These are phyloP conservation scores for Caenorhabditis tropicalis DNA, from an alignment of 1,140 invertebrate species.

Conservation along the genomic window DNA sequence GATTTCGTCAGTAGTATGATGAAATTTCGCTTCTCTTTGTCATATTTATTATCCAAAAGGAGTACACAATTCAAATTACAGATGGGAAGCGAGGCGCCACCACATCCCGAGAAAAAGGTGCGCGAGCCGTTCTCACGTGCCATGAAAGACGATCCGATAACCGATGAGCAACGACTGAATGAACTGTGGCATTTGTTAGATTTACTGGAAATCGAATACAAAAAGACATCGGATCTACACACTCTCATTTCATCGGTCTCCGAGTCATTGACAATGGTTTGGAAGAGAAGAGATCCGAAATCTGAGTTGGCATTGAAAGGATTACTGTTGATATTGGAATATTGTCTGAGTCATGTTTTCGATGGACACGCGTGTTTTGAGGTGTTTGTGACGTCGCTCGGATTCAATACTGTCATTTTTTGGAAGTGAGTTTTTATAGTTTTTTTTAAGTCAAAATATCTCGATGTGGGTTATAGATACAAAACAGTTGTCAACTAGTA, in stretches of 20 bases:
- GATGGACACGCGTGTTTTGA: conserved; percentile 52
- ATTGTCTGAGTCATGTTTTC: conserved; percentile 54
- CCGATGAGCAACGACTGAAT: background rate
- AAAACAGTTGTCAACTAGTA: too few relatives aligned
- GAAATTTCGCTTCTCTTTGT: background rate
- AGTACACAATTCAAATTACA: background rate
- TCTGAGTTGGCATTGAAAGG: conserved; percentile 43
- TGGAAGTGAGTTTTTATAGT: conserved; percentile 58
- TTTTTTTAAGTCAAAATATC: too few relatives aligned
- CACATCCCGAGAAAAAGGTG: background rate
- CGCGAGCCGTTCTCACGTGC: conserved; percentile 20
- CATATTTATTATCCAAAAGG: background rate
- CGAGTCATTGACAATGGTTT: conserved; percentile 14
- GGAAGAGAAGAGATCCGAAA: conserved; percentile 18
- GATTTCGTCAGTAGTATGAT: background rate
- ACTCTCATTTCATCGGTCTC: conserved; percentile 6
- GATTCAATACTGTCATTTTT: conserved; percentile 55
- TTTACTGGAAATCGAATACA: conserved; percentile 28
- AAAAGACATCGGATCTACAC: conserved; percentile 16
- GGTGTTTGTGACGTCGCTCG: conserved; percentile 50
- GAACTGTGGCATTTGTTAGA: conserved; percentile 19
- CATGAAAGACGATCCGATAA: background rate
- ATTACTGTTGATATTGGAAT: conserved; percentile 49
- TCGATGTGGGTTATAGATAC: background rate
- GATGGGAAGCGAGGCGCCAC: background rate